Percentiles rank a stretch among this genome's conserved stretches.
phyloP scores from a whole-genome alignment of 2,113 vertebrate species.

The Odocoileus hemionus region DNA sequence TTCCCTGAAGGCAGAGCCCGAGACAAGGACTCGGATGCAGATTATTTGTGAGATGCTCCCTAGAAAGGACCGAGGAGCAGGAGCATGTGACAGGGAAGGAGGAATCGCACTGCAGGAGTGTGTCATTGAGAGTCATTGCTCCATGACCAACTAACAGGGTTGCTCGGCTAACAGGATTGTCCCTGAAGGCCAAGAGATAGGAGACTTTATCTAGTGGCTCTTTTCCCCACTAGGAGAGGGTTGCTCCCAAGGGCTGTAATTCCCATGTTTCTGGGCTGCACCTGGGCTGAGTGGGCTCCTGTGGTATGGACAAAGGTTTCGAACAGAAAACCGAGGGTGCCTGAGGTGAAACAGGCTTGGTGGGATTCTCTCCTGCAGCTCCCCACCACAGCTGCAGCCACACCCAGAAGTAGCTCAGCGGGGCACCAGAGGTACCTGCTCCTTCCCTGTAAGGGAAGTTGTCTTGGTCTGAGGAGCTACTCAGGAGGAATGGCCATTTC shows the following conservation, averaged over 20 bases:
- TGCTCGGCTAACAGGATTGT: not conserved
- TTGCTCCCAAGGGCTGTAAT: not conserved
- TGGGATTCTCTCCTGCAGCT: rapidly evolving
- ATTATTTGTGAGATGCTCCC: not conserved
- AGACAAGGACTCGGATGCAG: not conserved
- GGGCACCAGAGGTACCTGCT: not conserved
- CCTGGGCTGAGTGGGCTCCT: too few relatives aligned
- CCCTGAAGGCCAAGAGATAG: not conserved
- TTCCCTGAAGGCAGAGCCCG: not conserved
- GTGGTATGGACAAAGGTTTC: not conserved
- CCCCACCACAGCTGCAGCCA: not conserved
- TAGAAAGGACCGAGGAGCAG: not conserved
- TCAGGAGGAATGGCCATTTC: not conserved
- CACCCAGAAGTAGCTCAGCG: not conserved
- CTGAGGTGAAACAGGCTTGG: not conserved
- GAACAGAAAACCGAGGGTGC: not conserved
- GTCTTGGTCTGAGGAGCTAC: not conserved
- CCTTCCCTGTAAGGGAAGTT: not conserved
- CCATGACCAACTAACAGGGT: not conserved
- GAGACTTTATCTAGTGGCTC: not conserved
- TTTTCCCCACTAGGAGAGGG: not conserved
- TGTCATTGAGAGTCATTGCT: not conserved
- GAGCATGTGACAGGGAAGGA: not conserved
- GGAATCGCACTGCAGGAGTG: too few relatives aligned
- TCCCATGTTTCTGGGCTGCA: not conserved